Evolutionary conservation across 2,113 vertebrate genomes (phyloP), one percentile per base, ranked within the genome.

Genomic region (Spheniscus mendiculus): DNA sequence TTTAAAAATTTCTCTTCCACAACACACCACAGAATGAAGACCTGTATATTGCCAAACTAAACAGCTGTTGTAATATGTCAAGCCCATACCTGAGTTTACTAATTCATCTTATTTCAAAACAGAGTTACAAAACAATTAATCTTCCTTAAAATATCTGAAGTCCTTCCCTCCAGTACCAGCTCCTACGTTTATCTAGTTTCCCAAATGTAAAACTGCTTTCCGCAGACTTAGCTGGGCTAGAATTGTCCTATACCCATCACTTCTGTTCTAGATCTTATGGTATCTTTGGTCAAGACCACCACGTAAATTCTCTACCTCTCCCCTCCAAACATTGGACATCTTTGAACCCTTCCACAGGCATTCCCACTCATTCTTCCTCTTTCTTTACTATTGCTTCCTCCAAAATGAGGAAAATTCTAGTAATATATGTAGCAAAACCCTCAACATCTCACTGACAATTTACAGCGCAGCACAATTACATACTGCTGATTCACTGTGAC

Each of bases 401-500:
- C 4, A 15, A 74, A 73, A 70, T 14, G 4, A 63, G 11, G 25
- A 47, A 81, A 83, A 55, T 62, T 30, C n/a, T 3, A 84, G 10
- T 11, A 63, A 71, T 4, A 40, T 15, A 36, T 6, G 6, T 15
- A 83, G 38, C 55, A 83, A 87, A 87, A 2, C 20, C 55, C 45
- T 79, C 36, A 50, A 49, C 38, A 83, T 73, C 72, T 90, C 70
- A 72, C 34, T 16, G 9, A 55, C 21, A 45, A 63, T 67, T 74
- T 71, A 42, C 10, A 78, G 86, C 3, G n/a, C 18, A 72, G 27
- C 25, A 78, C 47, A 70, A n/a, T n/a, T 72, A 62, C 0, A 1
- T n/a, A 34, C 81, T 82, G 91, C 91, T 87, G 79, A 95, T 83
- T 88, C 84, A 95, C 21, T 61, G 34, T 87, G 62, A 78, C 52